Conservation (phyloP, 2,888 invertebrate species). For the Aleiodes leptofemur region DNA sequence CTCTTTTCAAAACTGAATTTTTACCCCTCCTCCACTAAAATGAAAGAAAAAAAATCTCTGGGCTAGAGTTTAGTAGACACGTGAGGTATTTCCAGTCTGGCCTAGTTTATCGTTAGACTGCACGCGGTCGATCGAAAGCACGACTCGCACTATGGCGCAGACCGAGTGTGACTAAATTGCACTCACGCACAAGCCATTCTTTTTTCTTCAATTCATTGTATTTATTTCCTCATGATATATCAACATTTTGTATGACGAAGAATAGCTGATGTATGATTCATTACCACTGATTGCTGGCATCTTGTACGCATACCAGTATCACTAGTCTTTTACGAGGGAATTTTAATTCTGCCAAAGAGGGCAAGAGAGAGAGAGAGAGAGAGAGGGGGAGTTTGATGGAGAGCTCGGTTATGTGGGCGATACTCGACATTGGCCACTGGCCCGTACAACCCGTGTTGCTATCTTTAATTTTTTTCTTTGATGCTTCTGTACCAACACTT, state of each 20-base stretch:
- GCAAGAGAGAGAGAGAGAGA: background rate
- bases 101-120: constrained; percentile 49
- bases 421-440: constrained; percentile 13
- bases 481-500: background rate
- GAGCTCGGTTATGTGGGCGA: background rate
- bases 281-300: constrained; percentile 13
- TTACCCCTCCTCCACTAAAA: too few relatives aligned
- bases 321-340: background rate
- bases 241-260: constrained; percentile 1
- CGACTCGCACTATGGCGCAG: constrained; percentile 40
- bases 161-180: constrained; percentile 44
- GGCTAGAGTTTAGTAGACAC: constrained; percentile 41
- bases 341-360: background rate
- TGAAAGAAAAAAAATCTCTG: constrained; percentile 30
- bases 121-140: constrained; percentile 46
- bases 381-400: constrained; percentile 9
- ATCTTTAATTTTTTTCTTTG: background rate
- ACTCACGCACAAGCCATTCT: constrained; percentile 38
- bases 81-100: constrained; percentile 50
- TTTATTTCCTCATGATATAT: constrained; percentile 22
- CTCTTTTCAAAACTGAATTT: background rate
- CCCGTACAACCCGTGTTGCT: background rate
- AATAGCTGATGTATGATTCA: background rate
- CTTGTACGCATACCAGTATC: constrained; percentile 1
- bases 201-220: constrained; percentile 12